A percentile compares a stretch with the other conserved stretches of the same genome.
Conservation (phyloP, 2,113 vertebrate genomes). For the Psilopsiagon aymara region DNA sequence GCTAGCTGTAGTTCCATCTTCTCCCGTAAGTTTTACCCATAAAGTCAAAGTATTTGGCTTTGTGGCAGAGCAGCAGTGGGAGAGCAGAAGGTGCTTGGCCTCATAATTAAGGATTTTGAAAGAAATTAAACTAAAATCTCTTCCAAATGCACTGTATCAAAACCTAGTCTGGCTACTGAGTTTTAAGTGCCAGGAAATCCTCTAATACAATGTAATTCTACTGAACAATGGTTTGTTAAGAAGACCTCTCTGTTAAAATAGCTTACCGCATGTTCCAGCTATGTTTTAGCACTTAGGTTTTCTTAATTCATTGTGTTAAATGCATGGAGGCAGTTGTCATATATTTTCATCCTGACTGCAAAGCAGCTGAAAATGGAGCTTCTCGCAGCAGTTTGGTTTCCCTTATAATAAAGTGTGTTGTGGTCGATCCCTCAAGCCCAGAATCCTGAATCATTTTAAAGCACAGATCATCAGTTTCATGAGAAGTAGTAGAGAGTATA, state of each 20-base stretch:
- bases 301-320: not conserved
- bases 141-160: not conserved
- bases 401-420: not conserved
- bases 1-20: not conserved
- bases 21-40: not conserved
- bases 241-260: not conserved
- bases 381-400: not conserved
- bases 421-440: not conserved
- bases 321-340: not conserved
- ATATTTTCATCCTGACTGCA: not conserved
- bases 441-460: not conserved
- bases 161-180: not conserved
- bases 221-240: not conserved
- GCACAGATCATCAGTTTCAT: not conserved
- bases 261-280: not conserved
- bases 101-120: not conserved
- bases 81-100: not conserved
- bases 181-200: not conserved
- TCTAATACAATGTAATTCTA: not conserved
- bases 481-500: not conserved
- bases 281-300: not conserved
- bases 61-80: not conserved
- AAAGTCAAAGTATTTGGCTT: not conserved
- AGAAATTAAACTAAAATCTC: not conserved
- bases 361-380: not conserved